Evolutionary conservation across 1,140 invertebrate genomes (phyloP).

Genomic region (Ectropis grisescens): DNA sequence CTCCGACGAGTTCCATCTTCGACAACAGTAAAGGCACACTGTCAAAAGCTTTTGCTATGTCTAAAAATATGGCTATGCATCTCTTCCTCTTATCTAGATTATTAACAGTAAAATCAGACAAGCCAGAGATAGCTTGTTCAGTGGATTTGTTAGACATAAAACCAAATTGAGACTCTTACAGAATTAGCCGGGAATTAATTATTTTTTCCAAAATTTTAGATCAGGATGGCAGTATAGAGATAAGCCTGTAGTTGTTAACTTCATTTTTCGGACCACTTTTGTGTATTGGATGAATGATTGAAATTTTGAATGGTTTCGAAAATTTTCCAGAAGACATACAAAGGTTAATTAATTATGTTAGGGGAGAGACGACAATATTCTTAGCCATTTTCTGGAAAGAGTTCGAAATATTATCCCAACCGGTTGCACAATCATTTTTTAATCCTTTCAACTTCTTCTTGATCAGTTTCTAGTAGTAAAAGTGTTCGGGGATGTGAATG

Average conservation of each 20-base stretch:
- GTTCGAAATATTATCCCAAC: background rate
- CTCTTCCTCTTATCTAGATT: conserved; percentile 1
- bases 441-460: background rate
- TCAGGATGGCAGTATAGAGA: conserved; percentile 2
- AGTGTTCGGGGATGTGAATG: background rate
- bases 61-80: background rate
- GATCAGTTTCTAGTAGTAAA: background rate
- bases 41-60: conserved; percentile 1
- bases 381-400: background rate
- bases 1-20: background rate
- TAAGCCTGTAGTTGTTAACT: background rate
- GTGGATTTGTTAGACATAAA: conserved; percentile 9
- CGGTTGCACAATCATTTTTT: background rate
- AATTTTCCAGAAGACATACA: background rate
- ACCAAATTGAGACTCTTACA: conserved; percentile 8
- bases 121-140: conserved; percentile 3
- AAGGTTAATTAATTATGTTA: background rate
- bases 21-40: background rate
- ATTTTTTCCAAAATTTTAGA: conserved; percentile 11
- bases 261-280: background rate
- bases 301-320: background rate
- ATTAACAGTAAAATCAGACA: conserved; percentile 2
- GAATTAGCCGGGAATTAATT: conserved; percentile 5
- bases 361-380: background rate
- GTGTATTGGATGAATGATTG: background rate